These are phyloP conservation scores for Zoanthus sansibaricus DNA, from an alignment of 92 coral and sea anemone genomes.

Conservation along the genomic window DNA sequence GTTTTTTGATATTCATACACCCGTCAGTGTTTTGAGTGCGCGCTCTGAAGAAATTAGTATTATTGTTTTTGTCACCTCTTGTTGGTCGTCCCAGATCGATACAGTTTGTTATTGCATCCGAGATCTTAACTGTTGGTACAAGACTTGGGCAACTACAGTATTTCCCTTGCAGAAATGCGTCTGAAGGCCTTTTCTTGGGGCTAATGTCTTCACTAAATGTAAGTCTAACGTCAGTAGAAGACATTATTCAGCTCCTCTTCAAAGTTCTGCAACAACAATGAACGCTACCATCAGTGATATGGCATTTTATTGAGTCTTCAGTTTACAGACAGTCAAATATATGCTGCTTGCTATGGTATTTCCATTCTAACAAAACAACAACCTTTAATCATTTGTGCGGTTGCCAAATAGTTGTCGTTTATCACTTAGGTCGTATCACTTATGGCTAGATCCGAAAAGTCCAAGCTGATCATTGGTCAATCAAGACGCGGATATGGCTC, in stretches of 20 bases:
- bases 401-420: not conserved
- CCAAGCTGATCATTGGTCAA: not conserved
- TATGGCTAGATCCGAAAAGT: not conserved
- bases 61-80: conserved; percentile 24
- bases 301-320: not conserved
- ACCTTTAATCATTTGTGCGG: not conserved
- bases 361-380: conserved; percentile 32
- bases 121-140: conserved; percentile 23
- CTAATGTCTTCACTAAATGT: conserved; percentile 24
- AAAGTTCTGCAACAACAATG: not conserved
- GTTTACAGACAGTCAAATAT: not conserved
- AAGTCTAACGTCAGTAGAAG: conserved; percentile 29
- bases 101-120: conserved; percentile 40
- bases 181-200: conserved; percentile 12
- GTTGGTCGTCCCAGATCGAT: conserved; percentile 28
- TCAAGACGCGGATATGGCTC: not conserved
- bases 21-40: not conserved
- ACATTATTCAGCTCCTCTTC: not conserved
- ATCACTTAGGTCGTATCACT: not conserved
- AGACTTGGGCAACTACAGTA: conserved; percentile 46
- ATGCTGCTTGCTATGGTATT: not conserved
- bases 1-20: not conserved
- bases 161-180: conserved; percentile 41
- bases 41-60: not conserved
- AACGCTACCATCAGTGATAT: not conserved